Base-by-base conservation (phyloP, 35 echinoderm and acorn worm species). In the Strongylocentrotus purpuratus region DNA sequence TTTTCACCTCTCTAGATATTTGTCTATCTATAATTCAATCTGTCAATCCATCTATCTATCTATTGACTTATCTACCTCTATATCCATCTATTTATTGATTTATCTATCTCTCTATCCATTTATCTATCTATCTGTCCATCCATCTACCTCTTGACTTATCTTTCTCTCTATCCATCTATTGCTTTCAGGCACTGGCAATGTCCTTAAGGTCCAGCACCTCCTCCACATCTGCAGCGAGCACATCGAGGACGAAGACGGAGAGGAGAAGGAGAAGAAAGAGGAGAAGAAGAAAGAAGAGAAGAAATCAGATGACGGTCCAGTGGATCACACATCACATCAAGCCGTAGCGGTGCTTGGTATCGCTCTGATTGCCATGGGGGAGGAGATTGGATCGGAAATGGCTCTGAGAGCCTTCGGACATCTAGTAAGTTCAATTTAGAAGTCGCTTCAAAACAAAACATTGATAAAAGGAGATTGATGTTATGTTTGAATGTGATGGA, bases 171-270 rank as follows among this genome's bases (percentile, higher is more conserved):
- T 48, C 47, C 9, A 9, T 48, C 47, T 48, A 4, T 48, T 48
- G 9, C n/a, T 70, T 86, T 20, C 87, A 99, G 98, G 98, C 31
- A 99, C 98, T 32, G 98, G 98, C 14, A 99, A 99, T 94, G 98
- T 99, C 0, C 71, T 99, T 4, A 99, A 99, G 91, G 95, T 99
- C 6, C 98, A 99, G 61, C 96, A 99, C 33, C 96, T 99, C 4
- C 94, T 99, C 10, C 98, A 99, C 97, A 97, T 99, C 89, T 99
- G 98, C 95, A 99, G 98, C 85, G 98, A 99, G 86, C 98, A 99
- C 96, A 99, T 99, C 92, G 98, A 99, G 88, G 95, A 96, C 17
- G 96, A 97, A 22, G 96, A 96, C 7, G 95, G 95, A 31, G 86
- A 97, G 2, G 97, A 98, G 25, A 97, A 97, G 47, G 95, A 99